A percentile compares a stretch with the other conserved stretches of the same genome.
These are phyloP conservation scores for Solenodon paradoxus DNA, from an alignment of 2,113 vertebrate species.

Conservation along the genomic window DNA sequence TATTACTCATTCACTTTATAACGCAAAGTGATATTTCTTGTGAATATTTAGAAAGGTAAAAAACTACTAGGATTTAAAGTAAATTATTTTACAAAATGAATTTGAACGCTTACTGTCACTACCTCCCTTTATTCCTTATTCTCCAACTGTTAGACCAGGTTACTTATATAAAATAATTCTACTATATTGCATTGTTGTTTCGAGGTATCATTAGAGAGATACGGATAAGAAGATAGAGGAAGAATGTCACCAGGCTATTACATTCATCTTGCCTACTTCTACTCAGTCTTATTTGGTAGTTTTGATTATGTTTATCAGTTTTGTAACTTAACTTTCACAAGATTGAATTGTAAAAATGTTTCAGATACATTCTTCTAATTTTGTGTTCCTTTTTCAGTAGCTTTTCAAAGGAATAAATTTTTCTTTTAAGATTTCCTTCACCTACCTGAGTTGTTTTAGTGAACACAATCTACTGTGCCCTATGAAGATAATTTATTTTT, in stretches of 20 bases:
- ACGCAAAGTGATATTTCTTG: not conserved
- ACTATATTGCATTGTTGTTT: not conserved
- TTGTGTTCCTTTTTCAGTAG: constrained; percentile 47
- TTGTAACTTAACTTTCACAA: not conserved
- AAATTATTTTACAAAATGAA: not conserved
- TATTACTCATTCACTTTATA: not conserved
- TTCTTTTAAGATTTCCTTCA: constrained; percentile 44
- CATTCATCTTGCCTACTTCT: not conserved
- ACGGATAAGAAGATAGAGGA: not conserved
- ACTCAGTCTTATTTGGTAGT: not conserved
- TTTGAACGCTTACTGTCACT: constrained; percentile 5
- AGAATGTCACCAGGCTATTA: not conserved
- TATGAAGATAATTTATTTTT: not conserved
- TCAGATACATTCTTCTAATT: constrained; percentile 41
- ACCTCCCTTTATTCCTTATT: constrained; percentile 7
- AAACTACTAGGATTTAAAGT: not conserved
- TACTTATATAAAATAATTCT: not conserved
- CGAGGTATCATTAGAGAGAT: not conserved
- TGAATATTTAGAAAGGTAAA: not conserved
- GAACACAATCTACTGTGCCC: not conserved
- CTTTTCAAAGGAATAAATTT: constrained; percentile 41
- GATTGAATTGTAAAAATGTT: constrained; percentile 59
- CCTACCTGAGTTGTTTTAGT: constrained; percentile 48
- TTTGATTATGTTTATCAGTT: not conserved
- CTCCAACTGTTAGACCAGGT: not conserved